phyloP scores from a whole-genome alignment of 2,113 vertebrate genomes.

The Rana temporaria region DNA sequence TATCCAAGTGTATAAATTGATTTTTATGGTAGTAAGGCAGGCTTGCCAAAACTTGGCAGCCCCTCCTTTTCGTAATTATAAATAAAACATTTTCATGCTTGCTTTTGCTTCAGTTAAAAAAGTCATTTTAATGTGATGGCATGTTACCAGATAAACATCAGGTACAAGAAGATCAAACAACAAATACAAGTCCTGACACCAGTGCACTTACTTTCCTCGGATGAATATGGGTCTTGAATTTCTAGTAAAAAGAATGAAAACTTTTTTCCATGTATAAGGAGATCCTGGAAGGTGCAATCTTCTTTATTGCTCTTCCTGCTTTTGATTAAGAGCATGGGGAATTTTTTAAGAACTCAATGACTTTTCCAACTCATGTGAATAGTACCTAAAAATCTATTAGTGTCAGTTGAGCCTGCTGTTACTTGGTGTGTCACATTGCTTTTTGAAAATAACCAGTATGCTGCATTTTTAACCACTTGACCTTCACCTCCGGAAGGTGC shows the following conservation, averaged over 20 bases:
- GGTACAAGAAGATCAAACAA: conserved; percentile 23
- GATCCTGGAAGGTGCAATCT: background rate
- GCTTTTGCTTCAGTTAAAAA: background rate
- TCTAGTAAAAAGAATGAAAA: background rate
- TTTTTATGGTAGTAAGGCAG: conserved; percentile 12
- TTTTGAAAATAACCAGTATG: too few species aligned
- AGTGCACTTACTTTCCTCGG: background rate
- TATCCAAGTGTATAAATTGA: conserved; percentile 15
- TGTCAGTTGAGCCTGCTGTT: too few species aligned
- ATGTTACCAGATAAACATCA: conserved; percentile 29
- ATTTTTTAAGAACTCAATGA: too few species aligned
- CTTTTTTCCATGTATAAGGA: background rate
- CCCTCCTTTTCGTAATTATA: background rate
- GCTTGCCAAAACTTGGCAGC: conserved; percentile 27
- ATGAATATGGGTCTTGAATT: background rate
- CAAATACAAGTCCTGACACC: conserved; percentile 2
- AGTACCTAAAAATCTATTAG: too few species aligned
- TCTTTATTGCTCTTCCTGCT: too few species aligned
- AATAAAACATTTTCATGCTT: conserved; percentile 5
- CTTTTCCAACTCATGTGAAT: too few species aligned
- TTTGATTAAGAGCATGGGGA: too few species aligned
- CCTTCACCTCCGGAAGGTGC: too few species aligned
- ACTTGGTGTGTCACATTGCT: too few species aligned
- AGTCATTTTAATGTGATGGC: conserved; percentile 6
- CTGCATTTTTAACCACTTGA: too few species aligned